Evolutionary conservation across 2,888 invertebrate species (phyloP), one percentile per base, ranked within the genome.

Genomic region (Leucania comma): DNA sequence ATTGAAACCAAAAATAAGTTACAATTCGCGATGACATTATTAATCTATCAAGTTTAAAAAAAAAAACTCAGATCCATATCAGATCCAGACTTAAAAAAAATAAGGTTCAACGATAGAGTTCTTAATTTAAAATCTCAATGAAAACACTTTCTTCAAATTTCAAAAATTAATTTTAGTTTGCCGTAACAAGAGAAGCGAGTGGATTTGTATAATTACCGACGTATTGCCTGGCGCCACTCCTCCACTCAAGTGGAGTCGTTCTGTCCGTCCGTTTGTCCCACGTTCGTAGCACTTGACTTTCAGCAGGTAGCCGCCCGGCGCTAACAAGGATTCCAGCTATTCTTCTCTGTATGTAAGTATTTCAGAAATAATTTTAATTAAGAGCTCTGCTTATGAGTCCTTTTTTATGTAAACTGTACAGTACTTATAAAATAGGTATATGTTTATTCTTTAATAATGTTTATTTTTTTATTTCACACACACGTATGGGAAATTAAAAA

Each of bases 261-360:
- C 72, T 74, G 72, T 71, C 72, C 71, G 78, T 76, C 38, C 77
- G 69, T 76, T 78, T 82, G 85, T 86, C 83, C 80, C 83, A 75
- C 64, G 77, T 71, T 72, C 54, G 59, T 57, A 57, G 57, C 87
- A 84, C 88, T 87, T 84, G 86, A 87, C 80, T 81, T 76, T 66
- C 63, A 77, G 75, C 83, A 86, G 86, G 86, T 86, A 87, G 67
- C 70, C 53, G 66, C n/a, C 42, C 68, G 51, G 60, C 65, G 61
- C 77, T 79, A 84, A 85, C 83, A 83, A 86, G 81, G 59, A 73
- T 54, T 51, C 51, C 63, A 42, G 48, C 17, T 29, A 51, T 69
- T 68, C 81, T 56, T 58, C n/a, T 61, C 35, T 29, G 10, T 42
- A 66, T 48, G 46, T 53, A 51, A 58, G 68, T 38, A 46, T 35